phyloP scores from a whole-genome alignment of 64 coral and sea anemone species.

The Porites australiensis region DNA sequence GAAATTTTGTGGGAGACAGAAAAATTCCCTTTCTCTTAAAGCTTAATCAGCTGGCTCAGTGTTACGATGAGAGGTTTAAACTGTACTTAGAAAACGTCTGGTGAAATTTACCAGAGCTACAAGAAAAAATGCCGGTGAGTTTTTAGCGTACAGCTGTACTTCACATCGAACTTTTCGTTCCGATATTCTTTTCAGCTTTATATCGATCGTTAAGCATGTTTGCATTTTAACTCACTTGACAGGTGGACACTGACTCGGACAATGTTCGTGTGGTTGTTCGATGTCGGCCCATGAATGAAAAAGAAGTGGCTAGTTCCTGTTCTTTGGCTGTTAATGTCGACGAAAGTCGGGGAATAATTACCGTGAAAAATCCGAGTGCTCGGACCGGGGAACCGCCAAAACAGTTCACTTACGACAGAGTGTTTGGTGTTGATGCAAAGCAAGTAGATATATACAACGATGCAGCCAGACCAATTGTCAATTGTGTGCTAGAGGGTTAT shows the following conservation, averaged over 20 bases:
- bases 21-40: not conserved
- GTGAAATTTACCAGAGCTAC: not conserved
- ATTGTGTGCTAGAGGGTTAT: conserved; percentile 96
- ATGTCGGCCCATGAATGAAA: conserved; percentile 97
- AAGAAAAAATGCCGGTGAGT: conserved; percentile 12
- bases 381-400: conserved; percentile 84
- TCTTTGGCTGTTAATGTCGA: conserved; percentile 82
- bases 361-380: conserved; percentile 71
- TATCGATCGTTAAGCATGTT: not conserved
- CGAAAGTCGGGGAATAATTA: conserved; percentile 88
- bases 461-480: conserved; percentile 94
- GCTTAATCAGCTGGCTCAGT: not conserved
- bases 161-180: not conserved
- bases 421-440: conserved; percentile 87
- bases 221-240: not conserved
- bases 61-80: not conserved
- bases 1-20: not conserved
- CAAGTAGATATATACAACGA: conserved; percentile 99
- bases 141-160: not conserved
- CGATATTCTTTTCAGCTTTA: not conserved
- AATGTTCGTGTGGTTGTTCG: conserved; percentile 98
- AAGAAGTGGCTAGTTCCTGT: conserved; percentile 83
- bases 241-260: conserved; percentile 57
- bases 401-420: conserved; percentile 92
- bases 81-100: not conserved